These are phyloP conservation scores for Rhynchophorus ferrugineus DNA, from an alignment of 1,140 invertebrate genomes.

Conservation along the genomic window DNA sequence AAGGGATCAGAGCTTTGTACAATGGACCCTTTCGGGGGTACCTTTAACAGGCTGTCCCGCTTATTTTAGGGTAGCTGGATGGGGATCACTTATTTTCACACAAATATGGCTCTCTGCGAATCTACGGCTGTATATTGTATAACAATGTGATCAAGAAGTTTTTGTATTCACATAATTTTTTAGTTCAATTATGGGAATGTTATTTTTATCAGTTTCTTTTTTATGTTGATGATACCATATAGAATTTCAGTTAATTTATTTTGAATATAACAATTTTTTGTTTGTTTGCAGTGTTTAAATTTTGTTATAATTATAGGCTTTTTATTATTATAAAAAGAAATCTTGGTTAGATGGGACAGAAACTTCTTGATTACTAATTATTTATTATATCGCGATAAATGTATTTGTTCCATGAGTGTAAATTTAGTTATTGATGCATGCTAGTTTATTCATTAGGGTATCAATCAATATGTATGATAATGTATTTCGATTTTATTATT, in stretches of 20 bases:
- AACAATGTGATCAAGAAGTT: constrained; percentile 17
- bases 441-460: constrained; percentile 39
- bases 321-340: not conserved
- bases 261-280: not conserved
- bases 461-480: constrained; percentile 38
- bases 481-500: constrained; percentile 43
- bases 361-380: constrained; percentile 16
- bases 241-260: no score
- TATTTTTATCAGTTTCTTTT: no score
- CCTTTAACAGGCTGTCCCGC: constrained; percentile 17
- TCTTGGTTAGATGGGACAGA: not conserved
- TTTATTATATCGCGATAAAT: constrained; percentile 24
- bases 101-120: constrained; percentile 39
- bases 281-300: constrained; percentile 4
- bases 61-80: constrained; percentile 41
- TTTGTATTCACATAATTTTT: constrained; percentile 6
- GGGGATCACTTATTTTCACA: constrained; percentile 41
- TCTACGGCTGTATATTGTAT: constrained; percentile 40
- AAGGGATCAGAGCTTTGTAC: not conserved
- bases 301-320: not conserved
- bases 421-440: constrained; percentile 41
- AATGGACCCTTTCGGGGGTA: constrained; percentile 3
- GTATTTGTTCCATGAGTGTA: constrained; percentile 30
- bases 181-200: no score
- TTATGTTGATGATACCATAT: no score